A percentile compares a stretch with the other conserved stretches of the same genome.
These are phyloP conservation scores for Anthonomus grandis DNA, from an alignment of 1,140 invertebrate species.

Conservation along the genomic window DNA sequence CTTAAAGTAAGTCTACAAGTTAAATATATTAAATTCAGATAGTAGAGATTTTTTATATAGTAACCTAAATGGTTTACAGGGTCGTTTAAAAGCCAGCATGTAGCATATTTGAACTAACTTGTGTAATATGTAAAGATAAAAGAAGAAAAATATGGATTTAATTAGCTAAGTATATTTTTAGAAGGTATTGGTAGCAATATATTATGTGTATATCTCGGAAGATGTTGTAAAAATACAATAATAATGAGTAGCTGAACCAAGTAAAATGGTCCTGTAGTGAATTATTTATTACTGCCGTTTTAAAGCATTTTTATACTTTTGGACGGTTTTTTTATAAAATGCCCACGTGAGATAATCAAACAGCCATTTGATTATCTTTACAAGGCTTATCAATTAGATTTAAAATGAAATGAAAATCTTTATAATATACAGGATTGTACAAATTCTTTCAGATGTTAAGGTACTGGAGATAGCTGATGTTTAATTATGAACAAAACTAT, in stretches of 20 bases:
- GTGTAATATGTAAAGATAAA: background rate
- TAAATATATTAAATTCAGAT: background rate
- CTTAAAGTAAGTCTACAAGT: background rate
- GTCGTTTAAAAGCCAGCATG: background rate
- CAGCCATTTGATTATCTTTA: conserved; percentile 30
- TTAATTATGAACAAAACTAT: too few relatives aligned
- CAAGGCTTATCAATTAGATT: too few relatives aligned
- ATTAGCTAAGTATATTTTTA: background rate
- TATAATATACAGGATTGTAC: too few relatives aligned
- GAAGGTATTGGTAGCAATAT: conserved; percentile 32
- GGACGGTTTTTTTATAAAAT: conserved; percentile 18
- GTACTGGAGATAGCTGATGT: too few relatives aligned
- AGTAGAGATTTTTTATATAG: background rate
- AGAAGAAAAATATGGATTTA: background rate
- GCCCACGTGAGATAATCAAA: conserved; percentile 1
- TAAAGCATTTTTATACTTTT: conserved; percentile 23
- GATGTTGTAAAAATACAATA: conserved; percentile 35
- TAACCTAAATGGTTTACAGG: background rate
- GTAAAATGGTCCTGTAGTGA: conserved; percentile 18
- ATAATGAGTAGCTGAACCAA: conserved; percentile 8
- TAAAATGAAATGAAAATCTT: too few relatives aligned
- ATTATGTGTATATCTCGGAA: conserved; percentile 16
- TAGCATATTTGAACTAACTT: background rate
- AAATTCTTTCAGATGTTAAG: too few relatives aligned
- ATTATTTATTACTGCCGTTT: conserved; percentile 8